Evolutionary conservation across 92 coral and sea anemone genomes (phyloP).

Genomic region (Blastomussa wellsi): DNA sequence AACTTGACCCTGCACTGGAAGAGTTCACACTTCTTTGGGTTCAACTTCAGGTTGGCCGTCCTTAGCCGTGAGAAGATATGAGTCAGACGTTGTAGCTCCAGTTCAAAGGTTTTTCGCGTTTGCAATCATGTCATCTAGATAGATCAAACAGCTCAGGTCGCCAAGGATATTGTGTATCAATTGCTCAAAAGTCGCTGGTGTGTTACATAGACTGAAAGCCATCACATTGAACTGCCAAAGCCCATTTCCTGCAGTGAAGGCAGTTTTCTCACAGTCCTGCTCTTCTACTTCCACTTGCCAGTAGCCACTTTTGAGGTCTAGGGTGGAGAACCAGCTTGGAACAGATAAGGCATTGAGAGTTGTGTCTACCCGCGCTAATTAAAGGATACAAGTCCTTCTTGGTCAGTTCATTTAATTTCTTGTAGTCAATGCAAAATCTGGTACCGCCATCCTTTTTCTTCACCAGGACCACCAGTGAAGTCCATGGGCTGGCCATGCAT

Average conservation of each 20-base stretch:
- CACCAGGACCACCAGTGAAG: too few relatives aligned
- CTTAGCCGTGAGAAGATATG: constrained; percentile 6
- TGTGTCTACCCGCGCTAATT: too few relatives aligned
- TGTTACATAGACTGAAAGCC: not conserved
- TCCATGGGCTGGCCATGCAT: too few relatives aligned
- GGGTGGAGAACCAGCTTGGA: not conserved
- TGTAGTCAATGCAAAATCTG: too few relatives aligned
- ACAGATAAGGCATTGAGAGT: not conserved
- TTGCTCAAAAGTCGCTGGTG: not conserved
- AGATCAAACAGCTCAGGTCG: not conserved
- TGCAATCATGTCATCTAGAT: not conserved
- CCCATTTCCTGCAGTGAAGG: not conserved
- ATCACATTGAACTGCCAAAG: not conserved
- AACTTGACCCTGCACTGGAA: constrained; percentile 33
- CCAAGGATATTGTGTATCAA: not conserved
- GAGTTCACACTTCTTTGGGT: constrained; percentile 40
- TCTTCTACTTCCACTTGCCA: not conserved
- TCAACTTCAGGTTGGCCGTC: constrained; percentile 47
- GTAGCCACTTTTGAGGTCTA: not conserved
- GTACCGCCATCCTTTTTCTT: too few relatives aligned
- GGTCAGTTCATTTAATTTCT: too few relatives aligned
- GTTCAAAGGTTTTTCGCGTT: constrained; percentile 15
- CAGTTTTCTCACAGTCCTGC: not conserved
- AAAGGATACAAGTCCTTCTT: too few relatives aligned
- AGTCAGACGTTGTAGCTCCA: not conserved